Conservation (phyloP, 2,113 vertebrate genomes). For the Hippocampus abdominalis region DNA sequence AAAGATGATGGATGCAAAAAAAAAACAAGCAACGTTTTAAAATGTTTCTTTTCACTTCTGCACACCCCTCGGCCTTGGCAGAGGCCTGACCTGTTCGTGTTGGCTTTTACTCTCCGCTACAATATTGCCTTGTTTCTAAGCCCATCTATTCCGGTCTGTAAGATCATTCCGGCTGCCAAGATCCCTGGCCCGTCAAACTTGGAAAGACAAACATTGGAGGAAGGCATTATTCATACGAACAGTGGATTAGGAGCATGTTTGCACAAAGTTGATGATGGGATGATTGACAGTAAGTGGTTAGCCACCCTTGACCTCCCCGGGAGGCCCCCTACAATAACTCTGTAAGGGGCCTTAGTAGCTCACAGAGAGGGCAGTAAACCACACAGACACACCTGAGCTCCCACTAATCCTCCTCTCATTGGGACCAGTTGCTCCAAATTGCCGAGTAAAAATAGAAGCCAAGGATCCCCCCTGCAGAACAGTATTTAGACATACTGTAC, state of each 20-base stretch:
- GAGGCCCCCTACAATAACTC: conserved; percentile 9
- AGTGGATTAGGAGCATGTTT: conserved; percentile 41
- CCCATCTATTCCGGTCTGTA: conserved; percentile 7
- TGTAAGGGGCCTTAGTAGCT: conserved; percentile 8
- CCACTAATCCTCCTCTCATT: conserved; percentile 9
- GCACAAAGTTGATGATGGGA: conserved; percentile 36
- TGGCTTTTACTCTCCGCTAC: background rate
- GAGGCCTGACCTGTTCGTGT: background rate
- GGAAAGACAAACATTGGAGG: conserved; percentile 34
- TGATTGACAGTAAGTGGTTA: conserved; percentile 41
- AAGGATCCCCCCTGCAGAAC: background rate
- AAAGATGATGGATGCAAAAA: background rate
- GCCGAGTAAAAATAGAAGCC: background rate
- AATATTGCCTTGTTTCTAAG: background rate
- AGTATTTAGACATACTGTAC: background rate
- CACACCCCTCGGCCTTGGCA: background rate
- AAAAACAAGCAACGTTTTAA: background rate
- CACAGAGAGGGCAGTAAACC: conserved; percentile 10
- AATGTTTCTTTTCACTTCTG: background rate
- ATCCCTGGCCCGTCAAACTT: conserved; percentile 22
- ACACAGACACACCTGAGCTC: conserved; percentile 12
- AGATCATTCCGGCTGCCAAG: conserved; percentile 14
- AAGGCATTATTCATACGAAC: conserved; percentile 30
- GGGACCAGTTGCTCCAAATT: background rate
- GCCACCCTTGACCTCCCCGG: conserved; percentile 25